Percentiles rank a stretch among this genome's conserved stretches.
Conservation (phyloP, 2,113 vertebrate species). For the Sphyrna mokarran region DNA sequence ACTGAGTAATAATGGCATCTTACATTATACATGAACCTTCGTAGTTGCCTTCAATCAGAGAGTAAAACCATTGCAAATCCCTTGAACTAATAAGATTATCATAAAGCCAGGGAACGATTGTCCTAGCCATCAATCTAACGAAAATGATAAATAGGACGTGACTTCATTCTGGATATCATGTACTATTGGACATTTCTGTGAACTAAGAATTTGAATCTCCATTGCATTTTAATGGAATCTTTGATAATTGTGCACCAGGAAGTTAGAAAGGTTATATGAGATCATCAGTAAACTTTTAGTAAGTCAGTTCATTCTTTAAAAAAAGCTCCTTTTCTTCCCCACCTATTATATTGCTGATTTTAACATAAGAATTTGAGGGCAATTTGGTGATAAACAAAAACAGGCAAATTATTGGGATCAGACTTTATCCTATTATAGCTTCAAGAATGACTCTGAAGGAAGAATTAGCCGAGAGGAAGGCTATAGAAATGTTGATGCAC, state of each 20-base stretch:
- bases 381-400: not conserved
- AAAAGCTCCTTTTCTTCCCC: not conserved
- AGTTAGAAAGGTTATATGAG: not conserved
- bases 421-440: not conserved
- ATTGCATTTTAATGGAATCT: not conserved
- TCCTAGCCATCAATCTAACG: not conserved
- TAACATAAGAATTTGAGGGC: not conserved
- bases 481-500: not conserved
- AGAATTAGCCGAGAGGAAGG: not conserved
- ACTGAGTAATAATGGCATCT: not conserved
- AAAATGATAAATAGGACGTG: conserved; percentile 9
- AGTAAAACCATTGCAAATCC: conserved; percentile 29
- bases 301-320: not conserved
- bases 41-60: conserved; percentile 11
- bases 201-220: not conserved
- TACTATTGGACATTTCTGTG: not conserved
- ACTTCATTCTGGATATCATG: not conserved
- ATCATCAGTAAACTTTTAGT: not conserved
- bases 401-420: not conserved
- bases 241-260: not conserved
- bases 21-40: conserved; percentile 11
- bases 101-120: conserved; percentile 20
- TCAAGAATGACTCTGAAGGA: not conserved
- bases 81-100: conserved; percentile 32
- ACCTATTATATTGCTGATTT: not conserved